Base-by-base conservation (phyloP, 2,113 vertebrate species). In the Leptobrachium leishanense region DNA sequence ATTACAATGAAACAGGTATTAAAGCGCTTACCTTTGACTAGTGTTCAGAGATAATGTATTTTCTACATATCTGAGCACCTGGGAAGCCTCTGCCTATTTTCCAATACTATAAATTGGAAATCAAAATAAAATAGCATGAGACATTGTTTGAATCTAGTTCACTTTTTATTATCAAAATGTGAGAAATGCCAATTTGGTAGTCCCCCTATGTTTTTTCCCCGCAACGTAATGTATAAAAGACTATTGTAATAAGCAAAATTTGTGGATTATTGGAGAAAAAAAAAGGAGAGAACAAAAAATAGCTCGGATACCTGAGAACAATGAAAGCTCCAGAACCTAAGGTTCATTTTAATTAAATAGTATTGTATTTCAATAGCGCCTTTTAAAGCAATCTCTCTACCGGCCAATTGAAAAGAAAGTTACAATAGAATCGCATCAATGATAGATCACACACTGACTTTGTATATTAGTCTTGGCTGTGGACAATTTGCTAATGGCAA, bases 261-360 rank as follows among this genome's bases (percentile, higher is more conserved):
- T 59, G 55, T 59, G 55, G 13, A 15, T 59, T 59, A 13, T 59
- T 59, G 4, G 13, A 12, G 13, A 15, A 59, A 59, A 59, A 31
- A 53, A 72, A 43, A 72, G 20, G 20, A 31, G 20, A 31, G 20
- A 31, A 31, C 20, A 31, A 54, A 54, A 54, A 54, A 54, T 40
- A 13, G 69, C 50, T 72, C 10, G 20, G 44, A 11, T 72, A 40
- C 8, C 15, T 31, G 50, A 54, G 54, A 54, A 72, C 69, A 72
- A 72, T 72, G 69, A 72, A 72, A 72, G 7, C 69, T 55, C n/a
- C 3, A 54, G 46, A 72, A 54, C n/a, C 31, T 72, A n/a, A 72
- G 46, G 69, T 72, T 54, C 69, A 72, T 72, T 72, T 72, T 72
- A 72, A 72, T 72, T 72, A 72, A 72, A 72, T 72, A 50, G 46